Conservation (phyloP, 2,888 invertebrate species). For the Drosophila aldrichi region DNA sequence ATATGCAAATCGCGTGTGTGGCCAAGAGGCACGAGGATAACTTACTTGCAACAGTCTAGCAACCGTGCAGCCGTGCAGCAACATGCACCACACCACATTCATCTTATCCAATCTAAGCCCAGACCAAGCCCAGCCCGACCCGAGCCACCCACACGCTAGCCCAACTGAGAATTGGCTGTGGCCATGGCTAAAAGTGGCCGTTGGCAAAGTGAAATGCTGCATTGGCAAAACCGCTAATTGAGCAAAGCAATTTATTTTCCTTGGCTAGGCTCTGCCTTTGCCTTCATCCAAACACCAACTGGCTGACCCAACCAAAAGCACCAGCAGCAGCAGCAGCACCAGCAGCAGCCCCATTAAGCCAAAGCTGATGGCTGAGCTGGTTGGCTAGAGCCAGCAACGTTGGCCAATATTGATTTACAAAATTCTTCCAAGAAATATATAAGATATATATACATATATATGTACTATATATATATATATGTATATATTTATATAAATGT, state of each 20-base stretch:
- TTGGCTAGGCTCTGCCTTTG: slow-evolving; percentile 24
- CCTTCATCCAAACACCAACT: slow-evolving; percentile 26
- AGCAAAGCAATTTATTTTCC: slow-evolving; percentile 72
- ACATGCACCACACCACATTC: slow-evolving; percentile 15
- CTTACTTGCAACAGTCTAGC: background rate
- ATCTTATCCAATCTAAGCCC: slow-evolving; percentile 24
- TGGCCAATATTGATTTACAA: slow-evolving; percentile 46
- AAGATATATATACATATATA: background rate
- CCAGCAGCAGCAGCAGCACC: background rate
- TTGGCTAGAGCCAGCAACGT: slow-evolving; percentile 3
- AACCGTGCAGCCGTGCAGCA: background rate
- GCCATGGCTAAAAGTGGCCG: slow-evolving; percentile 18
- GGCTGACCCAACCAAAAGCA: slow-evolving; percentile 12
- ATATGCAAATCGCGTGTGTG: slow-evolving; percentile 25
- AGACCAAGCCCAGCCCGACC: background rate
- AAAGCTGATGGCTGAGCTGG: slow-evolving; percentile 2
- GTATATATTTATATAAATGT: too few species aligned
- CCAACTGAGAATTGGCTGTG: slow-evolving; percentile 9
- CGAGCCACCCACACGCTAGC: slow-evolving; percentile 4
- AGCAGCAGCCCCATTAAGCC: slow-evolving; percentile 35
- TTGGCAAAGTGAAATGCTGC: slow-evolving; percentile 49
- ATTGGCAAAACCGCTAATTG: slow-evolving; percentile 66
- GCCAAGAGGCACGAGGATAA: slow-evolving; percentile 4
- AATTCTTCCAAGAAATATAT: slow-evolving; percentile 32
- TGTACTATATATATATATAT: background rate